These are phyloP conservation scores for Cydia pomonella DNA, from an alignment of 1,140 invertebrate species.

Conservation along the genomic window DNA sequence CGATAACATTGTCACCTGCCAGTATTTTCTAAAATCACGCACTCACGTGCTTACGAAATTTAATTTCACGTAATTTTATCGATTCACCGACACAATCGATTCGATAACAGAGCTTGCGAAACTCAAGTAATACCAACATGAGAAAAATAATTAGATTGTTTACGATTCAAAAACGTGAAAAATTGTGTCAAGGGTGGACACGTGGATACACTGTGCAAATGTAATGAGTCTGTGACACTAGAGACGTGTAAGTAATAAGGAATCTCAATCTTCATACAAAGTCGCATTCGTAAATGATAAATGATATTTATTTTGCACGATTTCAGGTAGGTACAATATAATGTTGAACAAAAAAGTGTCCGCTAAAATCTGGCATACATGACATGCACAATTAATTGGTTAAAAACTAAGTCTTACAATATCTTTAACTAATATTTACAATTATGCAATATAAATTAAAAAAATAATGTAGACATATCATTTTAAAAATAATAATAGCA, in stretches of 20 bases:
- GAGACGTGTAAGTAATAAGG: background rate
- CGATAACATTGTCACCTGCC: constrained; percentile 31
- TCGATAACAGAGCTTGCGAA: constrained; percentile 56
- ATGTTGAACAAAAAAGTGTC: too few relatives aligned
- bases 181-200: constrained; percentile 58
- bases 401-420: too few relatives aligned
- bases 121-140: constrained; percentile 35
- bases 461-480: too few relatives aligned
- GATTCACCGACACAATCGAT: constrained; percentile 49
- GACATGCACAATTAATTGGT: too few relatives aligned
- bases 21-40: constrained; percentile 31
- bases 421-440: too few relatives aligned
- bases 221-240: constrained; percentile 13
- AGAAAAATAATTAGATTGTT: constrained; percentile 43
- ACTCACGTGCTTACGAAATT: constrained; percentile 49
- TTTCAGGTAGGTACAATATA: too few relatives aligned
- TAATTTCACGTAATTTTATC: constrained; percentile 50
- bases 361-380: too few relatives aligned
- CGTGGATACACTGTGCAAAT: constrained; percentile 20
- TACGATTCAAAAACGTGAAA: constrained; percentile 48
- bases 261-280: background rate
- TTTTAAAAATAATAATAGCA: too few relatives aligned
- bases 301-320: too few relatives aligned
- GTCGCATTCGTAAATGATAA: background rate
- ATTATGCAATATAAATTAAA: too few relatives aligned